Base-by-base conservation (phyloP, 2,113 vertebrate genomes). In the Vulpes ferrilata region DNA sequence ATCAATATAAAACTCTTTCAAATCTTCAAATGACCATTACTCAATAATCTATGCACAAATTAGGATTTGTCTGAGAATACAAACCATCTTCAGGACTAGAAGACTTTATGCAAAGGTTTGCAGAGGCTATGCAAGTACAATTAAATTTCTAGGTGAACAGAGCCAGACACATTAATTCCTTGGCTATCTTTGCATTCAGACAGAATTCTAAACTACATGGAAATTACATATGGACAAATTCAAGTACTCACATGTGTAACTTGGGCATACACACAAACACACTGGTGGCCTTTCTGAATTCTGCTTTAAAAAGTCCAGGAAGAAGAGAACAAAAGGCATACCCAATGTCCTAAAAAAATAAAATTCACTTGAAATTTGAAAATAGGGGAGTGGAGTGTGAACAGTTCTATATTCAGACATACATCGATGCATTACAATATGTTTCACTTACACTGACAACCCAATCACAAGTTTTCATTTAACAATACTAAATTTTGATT, bases 1-100 rank as follows among this genome's bases (percentile, higher is more conserved):
- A 99, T 98, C 98, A 99, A 98, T 98, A 98, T 71, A 96, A 98
- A 98, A 98, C 91, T 98, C 98, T 98, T 97, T 98, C 97, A 98
- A 93, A 98, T 98, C 97, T 98, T 99, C 98, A 99, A 98, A 98
- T 98, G 95, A 98, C 96, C 97, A 98, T 98, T 98, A 98, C 96
- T 98, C 97, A 98, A 98, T 98, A 98, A 98, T 98, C 98, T 96
- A 98, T 95, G 93, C 97, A 97, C 96, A 98, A 95, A 98, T 94
- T 92, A 98, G 83, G 73, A 97, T 97, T 98, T 98, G 97, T 97
- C 92, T 97, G 4, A 25, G 95, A 98, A 98, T 80, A 98, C 25
- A 97, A 96, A 30, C 23, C 88, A 95, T 96, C 92, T 97, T 93
- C 88, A 97, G 81, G 91, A 96, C 90, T 96, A 97, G n/a, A 98